Evolutionary conservation across 2,888 invertebrate genomes (phyloP), one percentile per base, ranked within the genome.

Genomic region (Netelia virgata): DNA sequence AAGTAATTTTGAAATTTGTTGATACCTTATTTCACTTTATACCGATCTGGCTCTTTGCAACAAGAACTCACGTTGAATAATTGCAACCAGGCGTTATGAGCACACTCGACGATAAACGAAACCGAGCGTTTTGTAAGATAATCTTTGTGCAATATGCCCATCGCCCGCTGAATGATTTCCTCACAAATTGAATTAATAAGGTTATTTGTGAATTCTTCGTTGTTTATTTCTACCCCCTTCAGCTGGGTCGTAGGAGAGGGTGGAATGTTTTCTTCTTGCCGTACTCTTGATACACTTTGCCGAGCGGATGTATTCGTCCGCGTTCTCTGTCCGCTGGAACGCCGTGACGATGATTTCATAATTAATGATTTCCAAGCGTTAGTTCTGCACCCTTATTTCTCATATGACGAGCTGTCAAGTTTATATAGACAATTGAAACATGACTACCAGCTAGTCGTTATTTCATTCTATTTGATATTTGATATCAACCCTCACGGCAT

Each of bases 141-240:
- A 75, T 23, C 28, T 36, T 79, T 74, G 47, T 75, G 28, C 66
- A 85, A 63, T 5, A 16, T 41, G 10, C 75, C 68, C 43, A 83
- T 69, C 3, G 86, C 85, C 1, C 20, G 14, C 6, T 72, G 72
- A 10, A 90, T 10, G 11, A 90, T 89, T 47, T 89, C 86, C 6
- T 89, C 85, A 28, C 87, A 86, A 28, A 90, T 82, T 8, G 59
- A 80, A 72, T 66, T 85, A 28, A 89, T 50, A 1, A 81, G 43
- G 23, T 81, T 75, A 36, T 82, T 85, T 1, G 11, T 53, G 14
- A 20, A 20, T 47, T 89, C 88, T 11, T 86, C 84, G 1, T 77
- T 16, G 50, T 6, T 55, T 28, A 88, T 83, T 20, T 87, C 83
- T 8, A 75, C 76, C 88, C 87, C 88, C n/a, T 88, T 89, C 1